Evolutionary conservation across 2,113 vertebrate genomes (phyloP).

Genomic region (Rhizomys pruinosus): DNA sequence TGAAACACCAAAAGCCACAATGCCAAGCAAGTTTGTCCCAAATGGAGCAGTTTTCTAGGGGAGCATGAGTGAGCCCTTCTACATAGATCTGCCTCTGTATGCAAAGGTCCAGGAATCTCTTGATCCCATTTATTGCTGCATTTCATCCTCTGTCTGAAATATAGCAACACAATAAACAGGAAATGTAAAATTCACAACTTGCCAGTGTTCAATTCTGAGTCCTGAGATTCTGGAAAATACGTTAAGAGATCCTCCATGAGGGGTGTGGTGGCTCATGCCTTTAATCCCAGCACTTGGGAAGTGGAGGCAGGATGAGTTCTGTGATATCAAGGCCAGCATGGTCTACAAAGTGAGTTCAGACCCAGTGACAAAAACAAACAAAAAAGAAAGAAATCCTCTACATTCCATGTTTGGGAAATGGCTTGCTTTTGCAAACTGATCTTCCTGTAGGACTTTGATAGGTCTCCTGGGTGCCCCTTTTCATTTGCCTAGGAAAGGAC

Average conservation of each 20-base stretch:
- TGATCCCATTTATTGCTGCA: background rate
- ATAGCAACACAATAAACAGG: background rate
- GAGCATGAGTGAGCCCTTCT: background rate
- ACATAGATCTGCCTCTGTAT: background rate
- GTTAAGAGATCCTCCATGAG: background rate
- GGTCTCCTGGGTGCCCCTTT: background rate
- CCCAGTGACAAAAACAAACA: too few species aligned
- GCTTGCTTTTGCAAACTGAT: background rate
- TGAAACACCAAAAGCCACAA: background rate
- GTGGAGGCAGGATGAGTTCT: too few species aligned
- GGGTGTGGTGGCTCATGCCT: too few species aligned
- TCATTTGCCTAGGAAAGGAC: background rate
- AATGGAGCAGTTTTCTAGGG: background rate
- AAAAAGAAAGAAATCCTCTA: background rate
- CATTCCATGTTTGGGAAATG: background rate
- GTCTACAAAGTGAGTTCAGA: too few species aligned
- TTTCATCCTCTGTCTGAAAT: conserved; percentile 26
- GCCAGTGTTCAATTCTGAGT: background rate
- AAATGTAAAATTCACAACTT: background rate
- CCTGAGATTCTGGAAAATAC: background rate
- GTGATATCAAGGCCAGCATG: too few species aligned
- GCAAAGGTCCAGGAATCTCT: background rate
- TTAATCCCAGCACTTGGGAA: too few species aligned
- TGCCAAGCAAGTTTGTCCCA: background rate
- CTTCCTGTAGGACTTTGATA: background rate